Evolutionary conservation across 1,140 invertebrate species (phyloP).

Genomic region (Leptonema lineaticorne): DNA sequence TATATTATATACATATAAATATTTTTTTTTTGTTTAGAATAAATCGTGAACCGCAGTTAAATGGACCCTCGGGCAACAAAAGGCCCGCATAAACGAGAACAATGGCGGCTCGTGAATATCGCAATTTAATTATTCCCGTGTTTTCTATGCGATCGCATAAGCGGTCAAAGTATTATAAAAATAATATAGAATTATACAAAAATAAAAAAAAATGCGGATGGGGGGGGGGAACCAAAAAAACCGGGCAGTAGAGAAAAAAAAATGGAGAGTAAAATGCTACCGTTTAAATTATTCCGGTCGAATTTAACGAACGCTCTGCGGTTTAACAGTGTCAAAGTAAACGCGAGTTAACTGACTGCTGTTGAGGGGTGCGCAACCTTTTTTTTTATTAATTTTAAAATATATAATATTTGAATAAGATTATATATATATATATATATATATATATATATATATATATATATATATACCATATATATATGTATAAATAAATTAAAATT

Average conservation of each 20-base stretch:
- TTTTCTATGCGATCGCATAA: conserved; percentile 3
- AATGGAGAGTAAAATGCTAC: not conserved
- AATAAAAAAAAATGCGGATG: not conserved
- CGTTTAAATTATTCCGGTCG: conserved; percentile 20
- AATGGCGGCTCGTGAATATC: conserved; percentile 20
- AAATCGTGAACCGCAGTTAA: not conserved
- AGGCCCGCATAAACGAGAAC: conserved; percentile 8
- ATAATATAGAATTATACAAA: not conserved
- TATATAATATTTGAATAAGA: too few relatives aligned
- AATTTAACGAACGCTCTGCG: too few relatives aligned
- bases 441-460: too few relatives aligned
- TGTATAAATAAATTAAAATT: too few relatives aligned
- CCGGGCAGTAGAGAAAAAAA: conserved; percentile 7
- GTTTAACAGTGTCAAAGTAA: too few relatives aligned
- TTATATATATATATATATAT: too few relatives aligned
- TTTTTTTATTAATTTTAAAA: too few relatives aligned
- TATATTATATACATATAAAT: not conserved
- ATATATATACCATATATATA: too few relatives aligned
- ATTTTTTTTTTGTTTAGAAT: conserved; percentile 13
- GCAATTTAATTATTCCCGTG: conserved; percentile 27
- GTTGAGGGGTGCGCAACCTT: too few relatives aligned
- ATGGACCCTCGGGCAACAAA: conserved; percentile 20
- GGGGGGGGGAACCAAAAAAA: not conserved
- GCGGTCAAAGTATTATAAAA: not conserved
- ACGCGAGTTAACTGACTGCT: too few relatives aligned